Percentiles rank a stretch among this genome's conserved stretches.
phyloP scores from a whole-genome alignment of 2,888 invertebrate genomes.

The Papilio elwesi region DNA sequence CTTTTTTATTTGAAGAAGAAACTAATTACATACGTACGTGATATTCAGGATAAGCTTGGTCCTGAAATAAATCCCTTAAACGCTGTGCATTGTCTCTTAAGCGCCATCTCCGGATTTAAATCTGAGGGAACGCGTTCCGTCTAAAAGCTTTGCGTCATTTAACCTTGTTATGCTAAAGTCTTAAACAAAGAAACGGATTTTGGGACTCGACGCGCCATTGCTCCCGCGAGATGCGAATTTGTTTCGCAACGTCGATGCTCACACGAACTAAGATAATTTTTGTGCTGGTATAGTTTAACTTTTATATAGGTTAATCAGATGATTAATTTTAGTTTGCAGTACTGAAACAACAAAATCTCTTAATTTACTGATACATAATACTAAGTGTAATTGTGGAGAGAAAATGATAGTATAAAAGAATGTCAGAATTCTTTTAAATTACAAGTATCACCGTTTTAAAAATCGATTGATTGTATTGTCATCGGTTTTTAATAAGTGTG shows the following conservation, averaged over 20 bases:
- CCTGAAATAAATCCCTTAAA: slow-evolving; percentile 55
- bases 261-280: background rate
- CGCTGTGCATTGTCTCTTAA: slow-evolving; percentile 58
- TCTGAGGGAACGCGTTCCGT: slow-evolving; percentile 64
- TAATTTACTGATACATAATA: no score
- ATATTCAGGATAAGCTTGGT: slow-evolving; percentile 28
- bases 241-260: slow-evolving; percentile 12
- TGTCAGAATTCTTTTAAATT: no score
- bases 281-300: background rate
- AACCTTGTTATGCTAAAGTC: slow-evolving; percentile 64
- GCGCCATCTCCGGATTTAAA: slow-evolving; percentile 59
- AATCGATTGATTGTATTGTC: no score
- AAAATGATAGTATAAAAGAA: no score
- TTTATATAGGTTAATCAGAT: background rate
- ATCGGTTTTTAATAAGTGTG: no score
- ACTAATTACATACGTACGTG: slow-evolving; percentile 9
- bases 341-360: no score
- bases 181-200: slow-evolving; percentile 63
- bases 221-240: slow-evolving; percentile 45
- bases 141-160: slow-evolving; percentile 76
- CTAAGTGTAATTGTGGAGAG: background rate
- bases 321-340: background rate
- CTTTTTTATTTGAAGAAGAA: background rate
- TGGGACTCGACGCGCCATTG: slow-evolving; percentile 53
- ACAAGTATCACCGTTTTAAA: no score